Percentiles rank a stretch among this genome's conserved stretches.
These are phyloP conservation scores for Capreolus pygargus DNA, from an alignment of 2,113 vertebrate species.

Conservation along the genomic window DNA sequence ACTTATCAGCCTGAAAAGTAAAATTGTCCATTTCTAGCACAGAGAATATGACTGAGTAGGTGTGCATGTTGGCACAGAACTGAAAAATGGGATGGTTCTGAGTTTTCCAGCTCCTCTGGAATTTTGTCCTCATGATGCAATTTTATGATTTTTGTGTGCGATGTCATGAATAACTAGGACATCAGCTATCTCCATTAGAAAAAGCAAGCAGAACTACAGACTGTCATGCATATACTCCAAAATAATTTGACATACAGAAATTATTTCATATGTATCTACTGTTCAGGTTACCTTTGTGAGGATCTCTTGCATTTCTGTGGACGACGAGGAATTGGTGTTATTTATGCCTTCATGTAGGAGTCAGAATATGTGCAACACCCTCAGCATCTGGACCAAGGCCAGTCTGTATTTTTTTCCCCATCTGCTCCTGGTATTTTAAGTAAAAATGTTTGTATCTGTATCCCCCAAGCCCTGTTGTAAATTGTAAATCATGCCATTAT, in stretches of 20 bases:
- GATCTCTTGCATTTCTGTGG: neutral
- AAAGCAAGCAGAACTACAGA: neutral
- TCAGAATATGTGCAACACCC: neutral
- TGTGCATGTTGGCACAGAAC: neutral
- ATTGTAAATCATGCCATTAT: constrained; percentile 57
- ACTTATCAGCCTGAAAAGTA: neutral
- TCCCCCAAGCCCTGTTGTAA: constrained; percentile 55
- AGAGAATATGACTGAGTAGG: neutral
- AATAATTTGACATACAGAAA: neutral
- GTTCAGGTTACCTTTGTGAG: neutral
- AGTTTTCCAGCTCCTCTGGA: neutral
- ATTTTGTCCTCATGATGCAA: neutral
- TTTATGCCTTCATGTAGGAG: constrained; percentile 32
- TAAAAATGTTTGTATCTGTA: constrained; percentile 60
- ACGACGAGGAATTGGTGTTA: neutral
- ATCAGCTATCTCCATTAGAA: neutral
- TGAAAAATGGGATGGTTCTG: neutral
- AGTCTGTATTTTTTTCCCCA: constrained; percentile 45
- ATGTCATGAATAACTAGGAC: neutral
- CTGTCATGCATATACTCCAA: neutral
- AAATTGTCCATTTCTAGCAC: neutral
- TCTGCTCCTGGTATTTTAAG: constrained; percentile 70
- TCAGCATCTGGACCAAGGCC: constrained; percentile 64
- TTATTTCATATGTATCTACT: neutral
- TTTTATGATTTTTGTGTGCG: neutral